Conservation (phyloP, 2,888 invertebrate genomes). For the Leptopilina syphax region DNA sequence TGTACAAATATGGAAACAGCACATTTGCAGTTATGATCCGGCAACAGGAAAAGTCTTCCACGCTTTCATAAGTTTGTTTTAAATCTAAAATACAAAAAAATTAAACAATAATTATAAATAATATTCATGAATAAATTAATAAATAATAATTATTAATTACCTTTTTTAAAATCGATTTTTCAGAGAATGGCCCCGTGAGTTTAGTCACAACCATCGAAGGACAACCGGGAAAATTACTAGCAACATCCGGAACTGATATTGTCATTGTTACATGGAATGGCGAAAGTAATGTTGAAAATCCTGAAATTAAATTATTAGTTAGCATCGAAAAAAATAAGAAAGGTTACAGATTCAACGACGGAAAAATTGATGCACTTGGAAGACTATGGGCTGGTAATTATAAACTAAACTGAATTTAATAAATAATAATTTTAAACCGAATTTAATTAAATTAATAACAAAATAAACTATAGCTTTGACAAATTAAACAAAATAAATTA, state of each 20-base stretch:
- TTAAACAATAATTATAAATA: background rate
- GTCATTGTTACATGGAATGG: slow-evolving; percentile 78
- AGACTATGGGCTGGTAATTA: slow-evolving; percentile 79
- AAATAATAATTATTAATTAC: background rate
- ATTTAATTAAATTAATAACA: too few relatives aligned
- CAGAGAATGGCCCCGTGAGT: slow-evolving; percentile 79
- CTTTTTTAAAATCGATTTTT: slow-evolving; percentile 3
- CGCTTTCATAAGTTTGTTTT: slow-evolving; percentile 76
- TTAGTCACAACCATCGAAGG: slow-evolving; percentile 75
- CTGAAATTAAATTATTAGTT: slow-evolving; percentile 63
- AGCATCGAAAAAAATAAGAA: slow-evolving; percentile 76
- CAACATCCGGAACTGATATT: slow-evolving; percentile 75
- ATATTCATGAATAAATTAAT: background rate
- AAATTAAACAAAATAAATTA: too few relatives aligned
- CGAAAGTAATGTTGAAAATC: slow-evolving; percentile 56
- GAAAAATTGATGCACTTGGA: slow-evolving; percentile 83
- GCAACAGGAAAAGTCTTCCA: slow-evolving; percentile 77
- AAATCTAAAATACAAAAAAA: slow-evolving; percentile 10
- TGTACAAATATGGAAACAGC: slow-evolving; percentile 78
- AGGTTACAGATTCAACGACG: slow-evolving; percentile 82
- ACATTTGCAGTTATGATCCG: slow-evolving; percentile 78
- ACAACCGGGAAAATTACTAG: slow-evolving; percentile 71
- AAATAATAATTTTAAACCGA: too few relatives aligned
- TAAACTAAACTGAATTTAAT: too few relatives aligned
- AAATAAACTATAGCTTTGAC: too few relatives aligned